phyloP scores from a whole-genome alignment of 1,140 invertebrate genomes.

The Ips nitidus region DNA sequence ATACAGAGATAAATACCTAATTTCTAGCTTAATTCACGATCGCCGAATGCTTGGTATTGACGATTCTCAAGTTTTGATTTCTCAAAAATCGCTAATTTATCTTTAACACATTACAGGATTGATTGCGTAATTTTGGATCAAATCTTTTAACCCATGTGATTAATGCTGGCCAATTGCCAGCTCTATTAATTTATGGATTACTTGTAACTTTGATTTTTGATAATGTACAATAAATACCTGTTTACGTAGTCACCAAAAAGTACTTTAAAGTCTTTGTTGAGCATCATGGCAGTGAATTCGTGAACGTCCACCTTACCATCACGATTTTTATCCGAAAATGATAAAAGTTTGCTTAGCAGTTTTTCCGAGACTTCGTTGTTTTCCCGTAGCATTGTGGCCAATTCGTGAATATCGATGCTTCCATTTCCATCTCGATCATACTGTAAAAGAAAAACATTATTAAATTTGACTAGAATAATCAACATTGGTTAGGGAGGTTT shows the following conservation, averaged over 20 bases:
- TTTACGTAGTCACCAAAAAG: slow-evolving; percentile 50
- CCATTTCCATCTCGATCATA: slow-evolving; percentile 30
- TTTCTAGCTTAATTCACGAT: too few relatives aligned
- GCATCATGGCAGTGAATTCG: slow-evolving; percentile 78
- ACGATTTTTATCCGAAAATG: slow-evolving; percentile 62
- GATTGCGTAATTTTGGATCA: neutral
- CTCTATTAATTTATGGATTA: too few relatives aligned
- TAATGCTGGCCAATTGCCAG: too few relatives aligned
- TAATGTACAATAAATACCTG: neutral
- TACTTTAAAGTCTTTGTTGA: slow-evolving; percentile 61
- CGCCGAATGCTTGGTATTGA: too few relatives aligned
- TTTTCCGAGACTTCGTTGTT: slow-evolving; percentile 26
- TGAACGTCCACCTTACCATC: slow-evolving; percentile 72
- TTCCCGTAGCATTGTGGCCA: slow-evolving; percentile 19
- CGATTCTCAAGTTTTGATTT: too few relatives aligned
- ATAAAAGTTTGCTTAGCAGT: slow-evolving; percentile 26
- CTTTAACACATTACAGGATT: neutral
- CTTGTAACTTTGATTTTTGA: too few relatives aligned
- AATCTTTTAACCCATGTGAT: too few relatives aligned
- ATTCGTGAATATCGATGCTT: slow-evolving; percentile 29
- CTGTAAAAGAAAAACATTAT: slow-evolving; percentile 21
- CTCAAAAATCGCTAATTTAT: too few relatives aligned
- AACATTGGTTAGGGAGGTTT: neutral
- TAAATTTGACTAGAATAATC: neutral
- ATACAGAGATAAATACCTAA: too few relatives aligned